Evolutionary conservation across 2,888 invertebrate genomes (phyloP).

Genomic region (Tupiocoris notatus): DNA sequence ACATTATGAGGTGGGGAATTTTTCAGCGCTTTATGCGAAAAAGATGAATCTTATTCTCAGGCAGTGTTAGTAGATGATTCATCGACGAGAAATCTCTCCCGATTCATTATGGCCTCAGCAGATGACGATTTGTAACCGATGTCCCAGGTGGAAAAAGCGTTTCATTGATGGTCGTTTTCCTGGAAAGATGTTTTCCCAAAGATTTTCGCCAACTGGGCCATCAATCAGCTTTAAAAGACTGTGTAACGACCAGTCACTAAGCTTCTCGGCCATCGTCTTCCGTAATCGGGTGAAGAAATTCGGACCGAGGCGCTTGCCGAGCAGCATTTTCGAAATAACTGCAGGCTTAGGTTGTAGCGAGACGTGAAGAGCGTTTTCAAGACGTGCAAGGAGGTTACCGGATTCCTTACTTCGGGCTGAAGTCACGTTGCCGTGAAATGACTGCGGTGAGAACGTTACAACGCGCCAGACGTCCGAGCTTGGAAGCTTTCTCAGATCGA

Average conservation of each 20-base stretch:
- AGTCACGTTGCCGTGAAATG: conserved; percentile 25
- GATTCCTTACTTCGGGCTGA: not conserved
- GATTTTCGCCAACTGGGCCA: not conserved
- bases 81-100: too few species aligned
- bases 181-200: too few species aligned
- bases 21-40: not conserved
- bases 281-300: not conserved
- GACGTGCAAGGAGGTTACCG: too few species aligned
- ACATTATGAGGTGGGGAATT: not conserved
- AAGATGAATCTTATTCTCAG: not conserved
- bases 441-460: conserved; percentile 1
- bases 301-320: not conserved
- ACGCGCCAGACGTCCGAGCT: not conserved
- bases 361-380: not conserved
- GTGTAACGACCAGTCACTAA: not conserved
- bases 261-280: not conserved
- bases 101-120: too few species aligned
- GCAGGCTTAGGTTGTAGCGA: not conserved
- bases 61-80: too few species aligned
- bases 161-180: too few species aligned
- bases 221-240: not conserved
- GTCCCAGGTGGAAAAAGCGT: too few species aligned
- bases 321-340: not conserved
- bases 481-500: too few species aligned
- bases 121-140: too few species aligned